Conservation (phyloP, 2,888 invertebrate genomes). For the Tenthredo distinguenda region DNA sequence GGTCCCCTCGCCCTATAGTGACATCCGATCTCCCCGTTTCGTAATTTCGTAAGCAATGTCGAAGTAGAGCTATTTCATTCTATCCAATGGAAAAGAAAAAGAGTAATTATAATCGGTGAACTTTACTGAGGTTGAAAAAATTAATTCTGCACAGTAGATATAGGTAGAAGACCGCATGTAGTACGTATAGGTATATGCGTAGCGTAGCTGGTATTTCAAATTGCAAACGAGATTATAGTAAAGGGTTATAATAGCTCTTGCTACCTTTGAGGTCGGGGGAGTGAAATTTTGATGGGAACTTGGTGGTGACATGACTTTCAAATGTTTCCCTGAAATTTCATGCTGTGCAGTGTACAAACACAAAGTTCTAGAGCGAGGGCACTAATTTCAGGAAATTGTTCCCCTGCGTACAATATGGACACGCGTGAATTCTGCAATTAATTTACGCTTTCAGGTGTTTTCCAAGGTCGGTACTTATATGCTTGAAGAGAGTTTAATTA, state of each 20-base stretch:
- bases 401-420: constrained; percentile 16
- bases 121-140: not conserved
- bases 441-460: constrained; percentile 19
- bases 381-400: not conserved
- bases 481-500: constrained; percentile 62
- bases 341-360: not conserved
- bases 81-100: not conserved
- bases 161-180: too few species aligned
- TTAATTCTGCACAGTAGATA: not conserved
- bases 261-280: not conserved
- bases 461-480: not conserved
- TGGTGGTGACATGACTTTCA: constrained; percentile 26
- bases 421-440: constrained; percentile 36
- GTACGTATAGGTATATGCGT: not conserved
- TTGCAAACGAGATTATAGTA: not conserved
- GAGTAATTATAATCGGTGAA: not conserved
- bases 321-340: constrained; percentile 16
- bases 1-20: not conserved
- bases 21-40: not conserved
- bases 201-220: not conserved
- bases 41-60: constrained; percentile 12
- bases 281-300: constrained; percentile 23
- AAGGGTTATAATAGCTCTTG: not conserved
- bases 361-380: not conserved
- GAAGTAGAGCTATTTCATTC: not conserved